Evolutionary conservation across 2,797 vertebrate species (phyloP).

Genomic region (Tamandua tetradactyla): DNA sequence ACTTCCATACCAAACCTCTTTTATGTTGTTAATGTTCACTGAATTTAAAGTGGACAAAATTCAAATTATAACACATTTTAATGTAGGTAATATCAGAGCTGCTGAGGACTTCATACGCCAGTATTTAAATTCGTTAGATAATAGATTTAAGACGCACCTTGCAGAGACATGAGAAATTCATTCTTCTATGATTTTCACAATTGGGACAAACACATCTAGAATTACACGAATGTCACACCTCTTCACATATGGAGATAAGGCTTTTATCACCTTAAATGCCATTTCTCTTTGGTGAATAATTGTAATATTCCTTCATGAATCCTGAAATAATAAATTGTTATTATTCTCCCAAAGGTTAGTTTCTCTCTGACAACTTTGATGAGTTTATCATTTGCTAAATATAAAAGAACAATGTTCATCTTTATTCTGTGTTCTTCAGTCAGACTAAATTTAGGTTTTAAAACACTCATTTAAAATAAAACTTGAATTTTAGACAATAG

Average conservation of each 20-base stretch:
- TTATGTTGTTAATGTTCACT: not conserved
- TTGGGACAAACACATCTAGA: constrained; percentile 61
- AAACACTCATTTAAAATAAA: constrained; percentile 8
- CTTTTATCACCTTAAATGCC: constrained; percentile 48
- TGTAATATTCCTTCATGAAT: constrained; percentile 42
- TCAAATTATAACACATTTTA: constrained; percentile 44
- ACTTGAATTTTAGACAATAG: constrained; percentile 42
- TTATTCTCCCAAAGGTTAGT: constrained; percentile 28
- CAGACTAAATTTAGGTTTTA: not conserved
- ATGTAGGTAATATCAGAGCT: constrained; percentile 18
- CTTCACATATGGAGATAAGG: not conserved
- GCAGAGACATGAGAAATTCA: constrained; percentile 18
- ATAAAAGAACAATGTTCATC: not conserved
- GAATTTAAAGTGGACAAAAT: constrained; percentile 53
- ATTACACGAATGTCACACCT: constrained; percentile 66
- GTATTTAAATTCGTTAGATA: constrained; percentile 34
- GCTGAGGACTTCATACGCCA: not conserved
- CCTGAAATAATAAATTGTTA: constrained; percentile 32
- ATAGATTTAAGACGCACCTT: constrained; percentile 45
- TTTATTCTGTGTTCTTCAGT: not conserved
- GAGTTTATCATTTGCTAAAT: constrained; percentile 25
- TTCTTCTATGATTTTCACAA: constrained; percentile 60
- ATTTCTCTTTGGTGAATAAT: constrained; percentile 54
- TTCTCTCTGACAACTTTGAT: constrained; percentile 24
- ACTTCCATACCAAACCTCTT: constrained; percentile 17